Percentiles rank a stretch among this genome's conserved stretches.
Evolutionary conservation across 2,113 vertebrate species (phyloP).

Genomic region (Corythoichthys intestinalis): DNA sequence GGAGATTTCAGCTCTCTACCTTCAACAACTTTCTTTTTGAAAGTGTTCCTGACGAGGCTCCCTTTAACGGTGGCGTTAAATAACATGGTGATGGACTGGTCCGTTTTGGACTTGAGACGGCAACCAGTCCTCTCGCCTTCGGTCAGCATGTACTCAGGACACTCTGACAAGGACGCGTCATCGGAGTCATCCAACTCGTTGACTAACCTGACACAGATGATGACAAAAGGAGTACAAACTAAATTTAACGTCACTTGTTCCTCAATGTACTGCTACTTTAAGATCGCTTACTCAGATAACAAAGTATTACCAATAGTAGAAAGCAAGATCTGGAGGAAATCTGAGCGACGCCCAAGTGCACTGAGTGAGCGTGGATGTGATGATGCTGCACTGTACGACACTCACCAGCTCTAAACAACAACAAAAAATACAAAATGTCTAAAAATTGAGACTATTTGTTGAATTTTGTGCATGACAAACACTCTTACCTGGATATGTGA

Average conservation of each 20-base stretch:
- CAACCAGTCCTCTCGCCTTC: slow-evolving; percentile 34
- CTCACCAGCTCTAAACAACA: slow-evolving; percentile 47
- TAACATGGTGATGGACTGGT: accelerated
- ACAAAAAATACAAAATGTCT: not conserved
- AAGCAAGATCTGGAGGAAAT: not conserved
- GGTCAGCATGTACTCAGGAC: not conserved
- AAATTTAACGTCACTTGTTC: too few relatives aligned
- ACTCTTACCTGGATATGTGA: slow-evolving; percentile 21
- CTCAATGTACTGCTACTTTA: not conserved
- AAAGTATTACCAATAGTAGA: slow-evolving; percentile 58
- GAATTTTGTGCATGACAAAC: too few relatives aligned
- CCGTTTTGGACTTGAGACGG: accelerated
- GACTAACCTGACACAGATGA: slow-evolving; percentile 6
- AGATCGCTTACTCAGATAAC: not conserved
- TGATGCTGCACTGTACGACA: slow-evolving; percentile 22
- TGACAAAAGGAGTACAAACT: too few relatives aligned
- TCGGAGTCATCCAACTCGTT: accelerated
- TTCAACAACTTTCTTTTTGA: accelerated
- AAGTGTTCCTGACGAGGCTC: slow-evolving; percentile 33
- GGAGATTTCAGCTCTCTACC: not conserved
- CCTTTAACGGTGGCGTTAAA: slow-evolving; percentile 43
- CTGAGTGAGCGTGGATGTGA: not conserved
- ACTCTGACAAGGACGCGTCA: slow-evolving; percentile 20
- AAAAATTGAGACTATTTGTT: not conserved
- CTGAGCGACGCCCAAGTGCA: slow-evolving; percentile 50